phyloP scores from a whole-genome alignment of 2,888 invertebrate species.

The Pseudanteris insignis region DNA sequence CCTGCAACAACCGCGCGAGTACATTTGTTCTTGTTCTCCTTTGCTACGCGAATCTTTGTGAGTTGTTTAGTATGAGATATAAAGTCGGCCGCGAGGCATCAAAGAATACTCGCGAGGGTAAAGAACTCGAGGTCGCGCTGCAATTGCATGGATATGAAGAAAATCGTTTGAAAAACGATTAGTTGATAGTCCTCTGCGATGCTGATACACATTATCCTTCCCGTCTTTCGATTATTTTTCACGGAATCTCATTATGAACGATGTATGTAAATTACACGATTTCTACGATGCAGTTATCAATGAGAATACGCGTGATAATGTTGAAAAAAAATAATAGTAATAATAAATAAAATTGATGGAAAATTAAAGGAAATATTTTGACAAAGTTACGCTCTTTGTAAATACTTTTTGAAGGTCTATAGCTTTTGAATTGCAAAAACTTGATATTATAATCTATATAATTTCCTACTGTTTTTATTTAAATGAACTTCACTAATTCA shows the following conservation, averaged over 20 bases:
- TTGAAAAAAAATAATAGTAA: too few relatives aligned
- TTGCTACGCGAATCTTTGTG: slow-evolving; percentile 14
- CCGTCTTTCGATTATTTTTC: slow-evolving; percentile 6
- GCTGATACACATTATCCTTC: background rate
- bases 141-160: slow-evolving; percentile 28
- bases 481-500: too few relatives aligned
- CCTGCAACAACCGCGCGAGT: too few relatives aligned
- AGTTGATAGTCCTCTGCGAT: slow-evolving; percentile 11
- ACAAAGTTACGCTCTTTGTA: too few relatives aligned
- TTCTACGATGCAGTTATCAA: background rate
- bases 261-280: background rate
- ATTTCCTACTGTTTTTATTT: too few relatives aligned
- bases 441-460: too few relatives aligned
- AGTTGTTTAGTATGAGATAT: slow-evolving; percentile 34
- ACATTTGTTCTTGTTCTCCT: too few relatives aligned
- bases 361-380: too few relatives aligned
- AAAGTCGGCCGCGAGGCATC: slow-evolving; percentile 42
- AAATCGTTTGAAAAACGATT: slow-evolving; percentile 30
- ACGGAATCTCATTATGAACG: slow-evolving; percentile 14
- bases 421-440: too few relatives aligned
- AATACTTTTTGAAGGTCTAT: too few relatives aligned
- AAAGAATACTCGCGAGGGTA: slow-evolving; percentile 47
- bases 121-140: slow-evolving; percentile 52
- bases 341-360: too few relatives aligned
- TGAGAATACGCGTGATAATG: too few relatives aligned